phyloP scores from a whole-genome alignment of 2,888 invertebrate species.

The Pherbina coryleti region DNA sequence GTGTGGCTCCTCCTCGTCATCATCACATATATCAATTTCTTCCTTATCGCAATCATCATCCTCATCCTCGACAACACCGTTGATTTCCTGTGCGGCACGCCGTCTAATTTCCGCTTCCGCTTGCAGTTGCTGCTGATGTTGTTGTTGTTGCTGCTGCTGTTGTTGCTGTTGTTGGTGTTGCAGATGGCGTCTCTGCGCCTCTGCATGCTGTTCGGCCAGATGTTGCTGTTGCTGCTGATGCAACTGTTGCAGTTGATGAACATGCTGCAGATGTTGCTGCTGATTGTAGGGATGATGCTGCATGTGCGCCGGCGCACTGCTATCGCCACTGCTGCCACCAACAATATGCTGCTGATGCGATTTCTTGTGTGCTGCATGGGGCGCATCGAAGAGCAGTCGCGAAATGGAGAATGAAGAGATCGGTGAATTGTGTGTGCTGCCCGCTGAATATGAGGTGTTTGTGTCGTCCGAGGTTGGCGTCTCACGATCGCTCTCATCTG shows the following conservation, averaged over 20 bases:
- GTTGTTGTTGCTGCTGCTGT: conserved; percentile 51
- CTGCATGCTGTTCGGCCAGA: conserved; percentile 50
- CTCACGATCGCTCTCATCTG: conserved; percentile 80
- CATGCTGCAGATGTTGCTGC: conserved; percentile 62
- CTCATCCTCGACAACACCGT: conserved; percentile 49
- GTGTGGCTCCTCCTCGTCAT: conserved; percentile 55
- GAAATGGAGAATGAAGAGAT: conserved; percentile 69
- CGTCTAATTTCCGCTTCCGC: conserved; percentile 53
- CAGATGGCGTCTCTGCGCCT: conserved; percentile 52
- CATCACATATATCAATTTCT: conserved; percentile 64
- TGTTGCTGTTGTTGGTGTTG: conserved; percentile 55
- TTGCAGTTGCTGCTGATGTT: conserved; percentile 40
- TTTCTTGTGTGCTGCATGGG: conserved; percentile 50
- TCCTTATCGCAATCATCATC: conserved; percentile 57
- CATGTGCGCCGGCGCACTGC: conserved; percentile 44
- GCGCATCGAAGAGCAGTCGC: conserved; percentile 66
- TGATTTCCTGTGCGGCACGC: conserved; percentile 46
- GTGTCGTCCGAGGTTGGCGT: conserved; percentile 74
- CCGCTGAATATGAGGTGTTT: conserved; percentile 72
- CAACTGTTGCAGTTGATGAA: conserved; percentile 60
- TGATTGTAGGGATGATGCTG: conserved; percentile 65
- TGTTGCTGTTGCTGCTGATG: conserved; percentile 55
- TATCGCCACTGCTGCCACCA: conserved; percentile 40
- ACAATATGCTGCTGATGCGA: conserved; percentile 40
- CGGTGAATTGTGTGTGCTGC: conserved; percentile 70